phyloP scores from a whole-genome alignment of 2,888 invertebrate genomes.

The Malthinus flaveolus region DNA sequence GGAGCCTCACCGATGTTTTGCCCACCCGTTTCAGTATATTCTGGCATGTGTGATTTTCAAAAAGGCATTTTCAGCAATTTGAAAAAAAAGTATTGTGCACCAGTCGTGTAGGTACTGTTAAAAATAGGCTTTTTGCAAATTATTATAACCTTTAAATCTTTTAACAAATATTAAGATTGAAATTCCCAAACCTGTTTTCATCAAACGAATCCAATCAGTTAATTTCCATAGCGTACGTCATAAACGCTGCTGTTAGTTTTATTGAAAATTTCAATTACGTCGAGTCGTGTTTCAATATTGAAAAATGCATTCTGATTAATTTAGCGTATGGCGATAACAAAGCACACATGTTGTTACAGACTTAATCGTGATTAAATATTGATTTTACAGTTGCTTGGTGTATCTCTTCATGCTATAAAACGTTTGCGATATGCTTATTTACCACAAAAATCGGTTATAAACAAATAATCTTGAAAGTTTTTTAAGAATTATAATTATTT shows the following conservation, averaged over 20 bases:
- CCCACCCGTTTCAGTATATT: too few relatives aligned
- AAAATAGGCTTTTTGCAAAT: too few relatives aligned
- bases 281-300: conserved; percentile 47
- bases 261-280: conserved; percentile 50
- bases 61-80: too few relatives aligned
- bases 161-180: too few relatives aligned
- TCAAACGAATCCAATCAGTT: conserved; percentile 36
- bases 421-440: conserved; percentile 27
- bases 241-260: conserved; percentile 48
- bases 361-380: conserved; percentile 51
- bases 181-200: conserved; percentile 4
- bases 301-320: conserved; percentile 51
- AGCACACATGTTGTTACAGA: conserved; percentile 44
- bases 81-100: too few relatives aligned
- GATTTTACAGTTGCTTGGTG: conserved; percentile 48
- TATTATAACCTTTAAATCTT: too few relatives aligned
- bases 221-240: conserved; percentile 42
- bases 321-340: conserved; percentile 48
- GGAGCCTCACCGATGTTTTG: too few relatives aligned
- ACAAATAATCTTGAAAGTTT: not conserved
- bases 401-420: conserved; percentile 19
- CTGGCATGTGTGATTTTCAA: too few relatives aligned
- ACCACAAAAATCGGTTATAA: conserved; percentile 11
- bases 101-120: too few relatives aligned
- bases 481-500: too few relatives aligned